These are phyloP conservation scores for Helicoverpa assulta DNA, from an alignment of 2,888 invertebrate species.

Conservation along the genomic window DNA sequence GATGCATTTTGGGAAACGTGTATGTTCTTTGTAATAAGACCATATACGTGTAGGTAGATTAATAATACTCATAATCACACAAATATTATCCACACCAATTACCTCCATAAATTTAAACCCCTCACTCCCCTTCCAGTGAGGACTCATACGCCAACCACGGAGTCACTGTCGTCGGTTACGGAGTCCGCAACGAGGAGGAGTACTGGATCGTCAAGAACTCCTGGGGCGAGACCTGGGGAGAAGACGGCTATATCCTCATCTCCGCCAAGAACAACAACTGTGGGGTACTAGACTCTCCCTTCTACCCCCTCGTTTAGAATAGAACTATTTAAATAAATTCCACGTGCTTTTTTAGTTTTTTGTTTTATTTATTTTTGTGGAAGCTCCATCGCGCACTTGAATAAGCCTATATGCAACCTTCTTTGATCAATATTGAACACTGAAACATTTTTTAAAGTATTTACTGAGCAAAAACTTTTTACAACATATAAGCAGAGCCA, in stretches of 20 bases:
- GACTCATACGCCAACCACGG: constrained; percentile 62
- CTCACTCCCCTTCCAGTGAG: constrained; percentile 33
- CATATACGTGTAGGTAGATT: too few relatives aligned
- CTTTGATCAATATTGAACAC: too few relatives aligned
- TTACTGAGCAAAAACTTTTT: too few relatives aligned
- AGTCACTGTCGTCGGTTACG: constrained; percentile 74
- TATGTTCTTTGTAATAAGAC: too few relatives aligned
- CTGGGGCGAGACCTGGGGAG: constrained; percentile 74
- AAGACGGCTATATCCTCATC: constrained; percentile 73
- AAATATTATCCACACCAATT: too few relatives aligned
- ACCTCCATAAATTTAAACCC: too few relatives aligned
- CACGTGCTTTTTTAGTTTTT: constrained; percentile 58
- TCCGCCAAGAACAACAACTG: constrained; percentile 71
- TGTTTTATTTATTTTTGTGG: constrained; percentile 7
- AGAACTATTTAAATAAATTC: constrained; percentile 57
- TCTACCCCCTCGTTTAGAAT: constrained; percentile 59
- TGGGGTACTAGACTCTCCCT: constrained; percentile 62
- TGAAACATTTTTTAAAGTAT: too few relatives aligned
- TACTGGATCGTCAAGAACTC: constrained; percentile 81
- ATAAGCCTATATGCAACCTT: too few relatives aligned
- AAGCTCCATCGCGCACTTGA: too few relatives aligned
- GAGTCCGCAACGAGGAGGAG: constrained; percentile 64
- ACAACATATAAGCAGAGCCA: neutral
- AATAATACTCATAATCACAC: too few relatives aligned
- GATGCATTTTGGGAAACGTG: too few relatives aligned